Evolutionary conservation across 2,113 vertebrate species (phyloP).

Genomic region (Myrmecobius fasciatus): DNA sequence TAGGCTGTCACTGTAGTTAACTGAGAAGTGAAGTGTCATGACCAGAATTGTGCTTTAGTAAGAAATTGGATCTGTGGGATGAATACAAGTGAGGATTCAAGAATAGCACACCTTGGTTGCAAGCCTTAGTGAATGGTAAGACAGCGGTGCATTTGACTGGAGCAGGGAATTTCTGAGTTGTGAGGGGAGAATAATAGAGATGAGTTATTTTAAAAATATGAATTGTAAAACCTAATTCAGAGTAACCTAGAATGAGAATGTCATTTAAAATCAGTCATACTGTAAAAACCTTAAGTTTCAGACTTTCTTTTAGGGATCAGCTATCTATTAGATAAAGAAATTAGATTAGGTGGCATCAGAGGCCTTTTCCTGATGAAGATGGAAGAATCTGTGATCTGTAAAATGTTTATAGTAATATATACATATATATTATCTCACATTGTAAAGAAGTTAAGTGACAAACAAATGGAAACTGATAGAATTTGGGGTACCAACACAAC

Average conservation of each 20-base stretch:
- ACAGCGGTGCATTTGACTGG: no score
- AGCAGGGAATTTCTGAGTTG: no score
- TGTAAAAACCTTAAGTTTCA: not conserved
- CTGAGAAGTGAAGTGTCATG: no score
- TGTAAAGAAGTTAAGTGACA: not conserved
- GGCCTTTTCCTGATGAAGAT: not conserved
- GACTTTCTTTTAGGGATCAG: not conserved
- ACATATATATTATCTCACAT: not conserved
- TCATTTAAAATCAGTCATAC: not conserved
- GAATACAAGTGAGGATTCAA: no score
- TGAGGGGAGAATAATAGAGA: no score
- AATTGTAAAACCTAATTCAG: constrained; percentile 45
- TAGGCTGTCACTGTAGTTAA: no score
- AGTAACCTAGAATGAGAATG: constrained; percentile 50
- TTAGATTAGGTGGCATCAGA: not conserved
- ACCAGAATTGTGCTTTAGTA: no score
- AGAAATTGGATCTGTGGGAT: no score
- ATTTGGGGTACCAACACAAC: constrained; percentile 29
- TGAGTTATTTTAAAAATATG: constrained; percentile 32
- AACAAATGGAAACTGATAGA: not conserved
- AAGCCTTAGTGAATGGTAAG: no score
- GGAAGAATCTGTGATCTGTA: not conserved
- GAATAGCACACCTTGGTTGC: no score
- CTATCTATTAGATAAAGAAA: not conserved
- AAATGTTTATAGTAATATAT: not conserved